A percentile compares a stretch with the other conserved stretches of the same genome.
Evolutionary conservation across 2,797 vertebrate species (phyloP).

Genomic region (Pseudomugil tenellus): DNA sequence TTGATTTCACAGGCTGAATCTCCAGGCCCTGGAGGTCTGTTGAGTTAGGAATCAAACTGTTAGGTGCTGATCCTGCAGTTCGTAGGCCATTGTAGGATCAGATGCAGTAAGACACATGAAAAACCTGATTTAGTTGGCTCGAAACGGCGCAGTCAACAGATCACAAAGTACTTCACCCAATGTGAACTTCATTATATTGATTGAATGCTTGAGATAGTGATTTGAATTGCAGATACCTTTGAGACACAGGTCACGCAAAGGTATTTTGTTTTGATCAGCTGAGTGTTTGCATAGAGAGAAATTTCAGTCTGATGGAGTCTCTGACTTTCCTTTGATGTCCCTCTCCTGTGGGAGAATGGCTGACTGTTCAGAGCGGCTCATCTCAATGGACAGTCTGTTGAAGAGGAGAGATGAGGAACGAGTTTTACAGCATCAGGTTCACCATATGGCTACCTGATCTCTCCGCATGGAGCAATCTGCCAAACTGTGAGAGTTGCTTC

Average conservation of each 20-base stretch:
- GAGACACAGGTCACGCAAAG: constrained; percentile 27
- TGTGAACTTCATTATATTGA: constrained; percentile 11
- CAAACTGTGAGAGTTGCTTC: constrained; percentile 62
- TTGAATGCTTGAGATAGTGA: constrained; percentile 7
- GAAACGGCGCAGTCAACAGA: constrained; percentile 31
- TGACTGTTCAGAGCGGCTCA: constrained; percentile 36
- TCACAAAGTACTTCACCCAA: constrained; percentile 22
- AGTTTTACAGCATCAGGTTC: constrained; percentile 57
- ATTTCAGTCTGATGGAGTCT: constrained; percentile 33
- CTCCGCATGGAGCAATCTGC: constrained; percentile 60
- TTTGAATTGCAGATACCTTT: constrained; percentile 53
- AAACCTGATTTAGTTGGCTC: constrained; percentile 16
- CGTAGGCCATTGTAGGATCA: constrained; percentile 21
- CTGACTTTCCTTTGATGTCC: constrained; percentile 58
- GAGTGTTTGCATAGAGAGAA: constrained; percentile 54
- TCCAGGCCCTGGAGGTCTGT: not conserved
- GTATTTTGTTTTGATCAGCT: constrained; percentile 60
- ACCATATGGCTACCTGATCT: constrained; percentile 72
- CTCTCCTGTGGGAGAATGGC: constrained; percentile 34
- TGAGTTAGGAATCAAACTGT: constrained; percentile 32
- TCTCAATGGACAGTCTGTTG: constrained; percentile 36
- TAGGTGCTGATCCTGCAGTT: constrained; percentile 36
- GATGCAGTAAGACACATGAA: constrained; percentile 1
- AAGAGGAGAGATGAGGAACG: constrained; percentile 20
- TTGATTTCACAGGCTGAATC: constrained; percentile 20